Base-by-base conservation (phyloP, 2,797 vertebrate species). In the Acanthurus lineatus region DNA sequence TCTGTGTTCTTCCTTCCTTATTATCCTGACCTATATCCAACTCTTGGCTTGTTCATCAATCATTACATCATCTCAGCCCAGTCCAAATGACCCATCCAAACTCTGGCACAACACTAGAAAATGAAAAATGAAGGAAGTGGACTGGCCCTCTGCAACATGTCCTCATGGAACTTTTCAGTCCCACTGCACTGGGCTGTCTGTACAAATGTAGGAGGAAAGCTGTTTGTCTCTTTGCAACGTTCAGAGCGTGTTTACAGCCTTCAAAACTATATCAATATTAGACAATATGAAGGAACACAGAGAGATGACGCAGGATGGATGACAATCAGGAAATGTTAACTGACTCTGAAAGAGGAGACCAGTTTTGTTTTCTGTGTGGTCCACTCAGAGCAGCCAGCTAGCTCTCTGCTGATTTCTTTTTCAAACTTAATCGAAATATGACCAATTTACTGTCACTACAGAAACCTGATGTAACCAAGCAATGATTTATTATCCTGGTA, bases 21-120 rank as follows among this genome's bases (percentile, higher is more conserved):
- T 79, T 67, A 68, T 14, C 56, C 64, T 61, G 73, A 81, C 72
- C 64, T 44, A 81, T 69, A 79, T 73, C 51, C 49, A 77, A 77
- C 53, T 77, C 54, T 47, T 62, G 47, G 53, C 48, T 42, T 28
- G 63, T 51, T 76, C 17, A 16, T 8, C 17, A 57, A 42, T 25
- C 57, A 73, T 84, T 79, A 84, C 81, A 49, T 81, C 81, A 81
- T 35, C 56, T 40, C 56, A 25, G 51, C 20, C 58, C 40, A 42
- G 40, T 42, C 8, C 40, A 42, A 42, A 8, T 11, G 10, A 42
- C 40, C 51, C 25, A 53, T 66, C 54, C 32, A 75, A 69, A 76
- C 7, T 59, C 20, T 42, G 0, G 19, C 17, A 61, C 35, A 52
- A 67, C 61, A 63, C 51, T 45, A 63, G 56, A 65, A 66, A 49